A percentile compares a stretch with the other conserved stretches of the same genome.
Evolutionary conservation across 2,797 vertebrate species (phyloP).

Genomic region (Anguilla megastoma): DNA sequence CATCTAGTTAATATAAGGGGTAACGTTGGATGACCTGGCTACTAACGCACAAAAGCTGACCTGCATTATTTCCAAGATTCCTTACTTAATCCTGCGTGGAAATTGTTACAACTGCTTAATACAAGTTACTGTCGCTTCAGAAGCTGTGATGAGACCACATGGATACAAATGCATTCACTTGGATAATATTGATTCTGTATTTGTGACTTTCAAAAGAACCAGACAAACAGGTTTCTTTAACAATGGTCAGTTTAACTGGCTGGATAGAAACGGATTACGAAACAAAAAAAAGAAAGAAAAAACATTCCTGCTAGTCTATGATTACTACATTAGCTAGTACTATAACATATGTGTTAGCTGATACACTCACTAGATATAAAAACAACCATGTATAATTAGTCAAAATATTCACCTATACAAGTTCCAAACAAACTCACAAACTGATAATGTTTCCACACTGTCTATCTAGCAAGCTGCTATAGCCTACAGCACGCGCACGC

Average conservation of each 20-base stretch:
- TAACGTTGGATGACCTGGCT: neutral
- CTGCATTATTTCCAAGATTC: neutral
- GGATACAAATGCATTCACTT: neutral
- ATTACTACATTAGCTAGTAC: neutral
- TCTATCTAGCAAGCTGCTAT: neutral
- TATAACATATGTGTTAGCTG: neutral
- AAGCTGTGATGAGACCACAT: neutral
- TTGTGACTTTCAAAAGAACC: neutral
- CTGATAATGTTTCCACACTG: neutral
- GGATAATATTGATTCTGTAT: neutral
- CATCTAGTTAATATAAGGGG: neutral
- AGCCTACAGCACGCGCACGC: neutral
- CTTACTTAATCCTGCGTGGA: neutral
- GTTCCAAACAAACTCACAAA: conserved; percentile 2
- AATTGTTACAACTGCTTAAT: neutral
- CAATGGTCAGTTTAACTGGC: neutral
- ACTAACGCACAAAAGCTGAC: neutral
- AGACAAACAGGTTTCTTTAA: neutral
- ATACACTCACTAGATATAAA: neutral
- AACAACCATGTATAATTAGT: neutral
- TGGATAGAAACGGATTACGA: neutral
- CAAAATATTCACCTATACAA: neutral
- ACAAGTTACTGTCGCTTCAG: neutral
- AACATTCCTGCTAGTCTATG: neutral
- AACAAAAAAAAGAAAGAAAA: neutral